These are phyloP conservation scores for Psammodynastes pulverulentus DNA, from an alignment of 2,113 vertebrate genomes.

Conservation along the genomic window DNA sequence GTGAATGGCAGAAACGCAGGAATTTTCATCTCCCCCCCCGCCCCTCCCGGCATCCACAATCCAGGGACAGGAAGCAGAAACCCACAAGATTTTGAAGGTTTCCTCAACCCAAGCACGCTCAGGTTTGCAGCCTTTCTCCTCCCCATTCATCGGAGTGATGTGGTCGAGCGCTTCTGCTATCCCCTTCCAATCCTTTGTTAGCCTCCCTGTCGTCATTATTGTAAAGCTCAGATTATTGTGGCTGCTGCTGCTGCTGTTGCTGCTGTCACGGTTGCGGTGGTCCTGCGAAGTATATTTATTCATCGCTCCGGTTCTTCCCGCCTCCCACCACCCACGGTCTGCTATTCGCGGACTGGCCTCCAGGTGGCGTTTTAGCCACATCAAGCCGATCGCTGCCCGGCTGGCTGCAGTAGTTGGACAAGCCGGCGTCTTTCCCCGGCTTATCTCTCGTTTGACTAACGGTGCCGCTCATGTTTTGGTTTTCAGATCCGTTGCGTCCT, in stretches of 20 bases:
- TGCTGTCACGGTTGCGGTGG: background rate
- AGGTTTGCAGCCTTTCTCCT: background rate
- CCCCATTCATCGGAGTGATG: background rate
- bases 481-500: constrained; percentile 29
- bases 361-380: constrained; percentile 75
- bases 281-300: background rate
- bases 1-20: background rate
- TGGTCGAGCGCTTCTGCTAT: background rate
- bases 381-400: constrained; percentile 49
- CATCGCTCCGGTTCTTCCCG: too few species aligned
- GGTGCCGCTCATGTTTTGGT: constrained; percentile 48
- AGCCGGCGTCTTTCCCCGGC: constrained; percentile 21
- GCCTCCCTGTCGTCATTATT: background rate
- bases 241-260: background rate
- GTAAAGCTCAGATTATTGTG: background rate
- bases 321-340: background rate
- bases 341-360: constrained; percentile 62
- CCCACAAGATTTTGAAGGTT: background rate
- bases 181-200: background rate
- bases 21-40: background rate
- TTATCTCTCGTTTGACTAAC: constrained; percentile 45
- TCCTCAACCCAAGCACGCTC: background rate
- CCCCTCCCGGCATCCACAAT: background rate
- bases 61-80: background rate
- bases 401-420: background rate